Evolutionary conservation across 2,113 vertebrate genomes (phyloP).

Genomic region (Hippocampus barbouri): DNA sequence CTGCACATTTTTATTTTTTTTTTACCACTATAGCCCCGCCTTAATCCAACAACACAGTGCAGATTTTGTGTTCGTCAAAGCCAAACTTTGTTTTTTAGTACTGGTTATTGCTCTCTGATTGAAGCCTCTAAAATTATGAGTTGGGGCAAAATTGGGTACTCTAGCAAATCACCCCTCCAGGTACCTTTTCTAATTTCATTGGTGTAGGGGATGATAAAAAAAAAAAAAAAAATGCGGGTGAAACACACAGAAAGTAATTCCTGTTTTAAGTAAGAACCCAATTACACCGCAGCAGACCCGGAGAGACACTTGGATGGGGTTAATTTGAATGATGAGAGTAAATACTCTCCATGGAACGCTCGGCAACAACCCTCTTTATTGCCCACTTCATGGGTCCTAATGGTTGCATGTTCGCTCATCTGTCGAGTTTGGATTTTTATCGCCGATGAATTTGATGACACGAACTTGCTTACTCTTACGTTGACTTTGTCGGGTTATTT

Average conservation of each 20-base stretch:
- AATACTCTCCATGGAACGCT: slow-evolving; percentile 52
- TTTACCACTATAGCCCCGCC: slow-evolving; percentile 11
- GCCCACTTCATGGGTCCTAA: slow-evolving; percentile 43
- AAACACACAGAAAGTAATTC: slow-evolving; percentile 33
- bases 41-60: slow-evolving; percentile 14
- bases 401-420: slow-evolving; percentile 35
- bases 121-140: slow-evolving; percentile 17
- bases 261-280: slow-evolving; percentile 54
- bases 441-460: slow-evolving; percentile 22
- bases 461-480: slow-evolving; percentile 13
- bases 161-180: slow-evolving; percentile 34
- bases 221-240: slow-evolving; percentile 31
- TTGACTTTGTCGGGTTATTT: slow-evolving; percentile 9
- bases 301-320: slow-evolving; percentile 54
- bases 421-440: slow-evolving; percentile 27
- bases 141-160: slow-evolving; percentile 34
- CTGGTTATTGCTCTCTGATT: slow-evolving; percentile 27
- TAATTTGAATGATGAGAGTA: slow-evolving; percentile 67
- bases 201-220: slow-evolving; percentile 36
- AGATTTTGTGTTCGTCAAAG: not conserved
- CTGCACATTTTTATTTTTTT: not conserved
- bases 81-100: slow-evolving; percentile 28
- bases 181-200: slow-evolving; percentile 30
- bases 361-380: slow-evolving; percentile 40
- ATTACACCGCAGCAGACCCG: slow-evolving; percentile 41